These are phyloP conservation scores for Drosophila pachea DNA, from an alignment of 1,140 invertebrate species.

Conservation along the genomic window DNA sequence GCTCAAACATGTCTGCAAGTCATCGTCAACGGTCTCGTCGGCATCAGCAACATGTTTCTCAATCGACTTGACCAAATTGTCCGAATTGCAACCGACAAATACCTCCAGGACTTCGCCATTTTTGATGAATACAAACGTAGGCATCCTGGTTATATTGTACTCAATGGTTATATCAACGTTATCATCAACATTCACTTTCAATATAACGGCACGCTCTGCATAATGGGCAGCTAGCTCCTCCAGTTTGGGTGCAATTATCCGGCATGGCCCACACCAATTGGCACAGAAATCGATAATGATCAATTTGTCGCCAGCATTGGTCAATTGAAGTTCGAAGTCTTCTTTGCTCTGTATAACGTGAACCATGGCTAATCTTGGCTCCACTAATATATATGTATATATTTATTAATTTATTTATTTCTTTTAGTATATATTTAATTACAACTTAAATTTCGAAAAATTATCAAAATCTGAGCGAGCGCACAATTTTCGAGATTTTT, in stretches of 20 bases:
- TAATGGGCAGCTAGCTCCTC: conserved; percentile 83
- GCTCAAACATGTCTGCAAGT: not conserved
- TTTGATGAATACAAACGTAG: conserved; percentile 96
- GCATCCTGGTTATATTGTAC: conserved; percentile 93
- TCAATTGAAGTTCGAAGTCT: conserved; percentile 79
- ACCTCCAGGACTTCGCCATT: conserved; percentile 85
- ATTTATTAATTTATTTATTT: conserved; percentile 9
- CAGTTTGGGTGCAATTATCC: conserved; percentile 90
- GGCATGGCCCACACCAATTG: conserved; percentile 95
- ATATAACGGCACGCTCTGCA: conserved; percentile 73
- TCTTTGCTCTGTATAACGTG: conserved; percentile 79
- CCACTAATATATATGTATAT: not conserved
- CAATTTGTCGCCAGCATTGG: conserved; percentile 87
- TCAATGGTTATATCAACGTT: conserved; percentile 89
- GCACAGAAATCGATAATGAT: conserved; percentile 92
- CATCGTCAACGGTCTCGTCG: conserved; percentile 10
- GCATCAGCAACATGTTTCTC: conserved; percentile 76
- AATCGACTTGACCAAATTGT: conserved; percentile 85
- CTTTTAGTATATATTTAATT: not conserved
- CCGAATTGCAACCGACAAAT: conserved; percentile 89
- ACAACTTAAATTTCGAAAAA: conserved; percentile 6
- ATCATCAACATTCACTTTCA: conserved; percentile 94
- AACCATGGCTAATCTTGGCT: conserved; percentile 40
- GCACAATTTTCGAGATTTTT: not conserved
- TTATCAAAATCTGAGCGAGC: not conserved